Evolutionary conservation across 2,888 invertebrate species (phyloP), one percentile per base, ranked within the genome.

Genomic region (Acanthococcus lagerstroemiae): DNA sequence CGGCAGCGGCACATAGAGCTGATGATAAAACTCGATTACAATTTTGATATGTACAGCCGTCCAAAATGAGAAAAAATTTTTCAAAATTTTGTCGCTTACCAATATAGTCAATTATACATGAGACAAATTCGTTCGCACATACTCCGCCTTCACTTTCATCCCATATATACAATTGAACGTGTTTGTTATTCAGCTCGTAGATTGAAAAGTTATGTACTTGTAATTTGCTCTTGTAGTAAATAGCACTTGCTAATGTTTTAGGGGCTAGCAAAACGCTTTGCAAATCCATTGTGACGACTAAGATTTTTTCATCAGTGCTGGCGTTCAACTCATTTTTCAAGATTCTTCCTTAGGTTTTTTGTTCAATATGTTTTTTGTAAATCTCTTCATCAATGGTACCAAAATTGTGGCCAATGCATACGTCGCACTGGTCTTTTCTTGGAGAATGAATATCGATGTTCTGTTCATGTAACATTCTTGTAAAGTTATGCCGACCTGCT

Each of bases 101-200:
- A 17, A 69, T 21, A 55, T 63, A 68, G 26, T 66, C 52, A 45
- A 69, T 27, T 55, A 70, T 67, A 61, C 69, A 68, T 12, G 55
- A 67, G 21, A 65, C 67, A 58, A 69, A 69, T 67, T 70, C 70
- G 55, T 71, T 71, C 30, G 69, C 52, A 22, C 68, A 58, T 26
- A 70, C 60, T 17, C 67, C 67, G 9, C 70, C 70, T 22, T 69
- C 61, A 19, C 55, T 55, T 66, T 70, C 68, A 58, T 68, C 61
- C 69, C 70, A 70, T 12, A 83, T 78, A 77, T 78, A 79, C 78
- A 79, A 79, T 77, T 77, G 77, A 78, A 78, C 78, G 75, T 77
- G 77, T 77, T 77, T 76, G 75, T 74, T 75, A 77, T 76, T 77
- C 75, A 73, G 75, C 75, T 74, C 75, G 76, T 76, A 76, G 24